phyloP scores from a whole-genome alignment of 2,888 invertebrate genomes.

The Atethmia centrago region DNA sequence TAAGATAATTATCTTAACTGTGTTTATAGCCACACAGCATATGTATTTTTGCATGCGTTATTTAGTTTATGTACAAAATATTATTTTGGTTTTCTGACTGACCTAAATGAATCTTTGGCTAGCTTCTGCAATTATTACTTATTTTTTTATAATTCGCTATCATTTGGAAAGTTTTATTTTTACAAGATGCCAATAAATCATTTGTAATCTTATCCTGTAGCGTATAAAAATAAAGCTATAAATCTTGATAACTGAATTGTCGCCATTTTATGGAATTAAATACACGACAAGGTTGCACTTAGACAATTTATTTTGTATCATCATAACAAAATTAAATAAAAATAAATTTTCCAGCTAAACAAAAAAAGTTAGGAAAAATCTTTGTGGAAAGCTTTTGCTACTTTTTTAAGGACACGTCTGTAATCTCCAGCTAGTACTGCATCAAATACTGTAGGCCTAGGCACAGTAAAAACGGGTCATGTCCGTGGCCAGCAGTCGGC shows the following conservation, averaged over 20 bases:
- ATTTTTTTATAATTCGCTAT: not conserved
- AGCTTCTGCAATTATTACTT: not conserved
- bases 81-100: not conserved
- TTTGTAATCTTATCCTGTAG: constrained; percentile 12
- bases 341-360: accelerated
- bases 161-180: not conserved
- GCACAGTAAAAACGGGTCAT: constrained; percentile 86
- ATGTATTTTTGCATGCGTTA: not conserved
- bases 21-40: too few relatives aligned
- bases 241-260: constrained; percentile 15
- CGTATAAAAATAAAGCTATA: constrained; percentile 31
- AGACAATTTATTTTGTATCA: not conserved
- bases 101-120: not conserved
- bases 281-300: not conserved
- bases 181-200: constrained; percentile 27
- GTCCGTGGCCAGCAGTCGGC: constrained; percentile 74
- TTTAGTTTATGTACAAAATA: not conserved
- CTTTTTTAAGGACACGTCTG: constrained; percentile 41
- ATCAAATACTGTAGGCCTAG: constrained; percentile 64
- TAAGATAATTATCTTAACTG: too few relatives aligned
- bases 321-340: not conserved
- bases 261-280: constrained; percentile 15
- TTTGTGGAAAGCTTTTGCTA: constrained; percentile 28
- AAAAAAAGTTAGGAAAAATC: too few relatives aligned
- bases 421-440: constrained; percentile 54